A percentile compares a stretch with the other conserved stretches of the same genome.
phyloP scores from a whole-genome alignment of 30 jellyfish, hydroid and myxozoan genomes.

The Aurelia coerulea region DNA sequence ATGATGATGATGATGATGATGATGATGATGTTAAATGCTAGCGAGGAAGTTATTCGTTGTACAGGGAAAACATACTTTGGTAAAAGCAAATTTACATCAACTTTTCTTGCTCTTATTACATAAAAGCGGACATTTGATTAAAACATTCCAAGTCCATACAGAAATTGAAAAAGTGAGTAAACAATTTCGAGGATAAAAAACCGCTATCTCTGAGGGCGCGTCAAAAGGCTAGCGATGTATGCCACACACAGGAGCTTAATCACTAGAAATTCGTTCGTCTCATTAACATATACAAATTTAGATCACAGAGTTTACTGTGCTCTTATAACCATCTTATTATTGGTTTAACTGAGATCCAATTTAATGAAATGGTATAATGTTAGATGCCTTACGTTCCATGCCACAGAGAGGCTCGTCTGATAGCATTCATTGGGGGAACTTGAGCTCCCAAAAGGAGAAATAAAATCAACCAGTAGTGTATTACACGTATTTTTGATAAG shows the following conservation, averaged over 20 bases:
- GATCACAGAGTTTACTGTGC: not conserved
- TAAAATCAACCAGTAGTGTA: no score
- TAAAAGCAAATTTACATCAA: not conserved
- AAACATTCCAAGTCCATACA: constrained; percentile 4
- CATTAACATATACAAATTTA: not conserved
- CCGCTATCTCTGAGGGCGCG: not conserved
- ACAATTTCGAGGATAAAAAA: no score
- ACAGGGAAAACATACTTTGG: not conserved
- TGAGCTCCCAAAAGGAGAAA: no score
- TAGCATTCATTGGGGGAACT: no score
- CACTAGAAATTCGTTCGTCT: not conserved
- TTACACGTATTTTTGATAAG: no score
- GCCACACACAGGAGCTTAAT: constrained; percentile 16
- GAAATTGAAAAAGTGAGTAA: not conserved
- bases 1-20: no score
- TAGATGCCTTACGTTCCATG: not conserved
- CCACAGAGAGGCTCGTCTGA: not conserved
- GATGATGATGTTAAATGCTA: no score
- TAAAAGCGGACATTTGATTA: not conserved
- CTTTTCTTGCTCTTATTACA: constrained; percentile 1
- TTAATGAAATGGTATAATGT: not conserved
- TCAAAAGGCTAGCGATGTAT: not conserved
- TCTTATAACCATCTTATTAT: not conserved
- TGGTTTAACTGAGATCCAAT: not conserved
- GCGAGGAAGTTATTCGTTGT: not conserved